phyloP scores from a whole-genome alignment of 2,113 vertebrate species.

The Mionectes macconnelli region DNA sequence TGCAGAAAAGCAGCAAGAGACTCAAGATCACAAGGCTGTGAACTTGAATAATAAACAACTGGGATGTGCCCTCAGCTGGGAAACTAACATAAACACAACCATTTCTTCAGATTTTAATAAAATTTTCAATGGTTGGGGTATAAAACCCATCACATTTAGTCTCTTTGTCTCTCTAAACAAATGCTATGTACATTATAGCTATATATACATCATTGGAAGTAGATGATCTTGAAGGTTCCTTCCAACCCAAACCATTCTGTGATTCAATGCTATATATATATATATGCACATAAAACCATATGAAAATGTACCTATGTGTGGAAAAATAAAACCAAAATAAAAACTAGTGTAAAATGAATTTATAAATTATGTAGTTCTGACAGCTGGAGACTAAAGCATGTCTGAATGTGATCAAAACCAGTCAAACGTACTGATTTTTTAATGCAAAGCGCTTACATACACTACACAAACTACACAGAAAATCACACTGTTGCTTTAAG shows the following conservation, averaged over 20 bases:
- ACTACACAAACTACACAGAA: neutral
- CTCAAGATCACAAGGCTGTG: conserved; percentile 22
- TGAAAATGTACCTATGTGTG: neutral
- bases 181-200: neutral
- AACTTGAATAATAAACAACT: conserved; percentile 39
- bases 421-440: neutral
- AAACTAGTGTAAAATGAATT: neutral
- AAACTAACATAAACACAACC: neutral
- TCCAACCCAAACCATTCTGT: neutral
- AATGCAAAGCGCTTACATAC: neutral
- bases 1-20: conserved; percentile 19
- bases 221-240: neutral
- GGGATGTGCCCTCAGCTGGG: neutral
- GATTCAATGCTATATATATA: neutral
- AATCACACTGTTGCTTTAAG: neutral
- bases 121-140: neutral
- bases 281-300: neutral
- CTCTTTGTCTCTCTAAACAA: neutral
- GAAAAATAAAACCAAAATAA: neutral
- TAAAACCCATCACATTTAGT: neutral
- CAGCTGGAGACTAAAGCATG: neutral
- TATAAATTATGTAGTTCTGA: neutral
- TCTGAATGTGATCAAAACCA: neutral
- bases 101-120: neutral
- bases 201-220: neutral